Conservation (phyloP, 2,888 invertebrate genomes). For the Oegoconia quadripuncta region DNA sequence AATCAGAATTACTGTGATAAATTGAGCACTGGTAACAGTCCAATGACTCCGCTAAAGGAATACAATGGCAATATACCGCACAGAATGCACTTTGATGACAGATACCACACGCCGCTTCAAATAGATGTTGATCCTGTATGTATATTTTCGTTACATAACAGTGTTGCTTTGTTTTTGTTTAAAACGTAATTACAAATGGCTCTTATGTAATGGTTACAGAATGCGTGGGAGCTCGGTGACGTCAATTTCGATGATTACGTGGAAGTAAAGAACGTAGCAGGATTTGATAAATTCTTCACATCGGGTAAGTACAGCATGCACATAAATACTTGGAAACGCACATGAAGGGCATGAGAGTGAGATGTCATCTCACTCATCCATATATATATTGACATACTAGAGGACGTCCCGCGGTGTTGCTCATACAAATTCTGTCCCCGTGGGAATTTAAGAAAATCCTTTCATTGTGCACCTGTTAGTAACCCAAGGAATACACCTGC, state of each 20-base stretch:
- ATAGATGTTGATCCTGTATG: conserved; percentile 86
- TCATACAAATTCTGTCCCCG: no score
- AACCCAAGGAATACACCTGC: no score
- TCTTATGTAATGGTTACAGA: conserved; percentile 58
- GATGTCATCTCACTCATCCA: no score
- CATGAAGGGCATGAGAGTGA: no score
- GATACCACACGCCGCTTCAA: conserved; percentile 76
- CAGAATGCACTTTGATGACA: conserved; percentile 44
- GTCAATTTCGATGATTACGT: conserved; percentile 57
- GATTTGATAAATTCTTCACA: conserved; percentile 79
- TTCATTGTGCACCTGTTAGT: no score
- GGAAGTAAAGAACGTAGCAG: conserved; percentile 78
- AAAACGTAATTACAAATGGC: not conserved
- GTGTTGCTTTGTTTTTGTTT: not conserved
- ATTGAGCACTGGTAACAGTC: conserved; percentile 55
- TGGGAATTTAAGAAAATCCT: no score
- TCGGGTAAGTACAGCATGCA: conserved; percentile 53
- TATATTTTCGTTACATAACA: conserved; percentile 23
- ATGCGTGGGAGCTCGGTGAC: conserved; percentile 80
- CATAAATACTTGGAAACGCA: no score
- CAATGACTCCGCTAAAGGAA: conserved; percentile 50
- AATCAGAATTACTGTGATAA: conserved; percentile 69
- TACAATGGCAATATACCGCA: conserved; percentile 61
- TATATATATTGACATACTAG: no score
- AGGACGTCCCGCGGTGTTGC: no score